Conservation (phyloP, 2,113 vertebrate genomes). For the Ascaphus truei region DNA sequence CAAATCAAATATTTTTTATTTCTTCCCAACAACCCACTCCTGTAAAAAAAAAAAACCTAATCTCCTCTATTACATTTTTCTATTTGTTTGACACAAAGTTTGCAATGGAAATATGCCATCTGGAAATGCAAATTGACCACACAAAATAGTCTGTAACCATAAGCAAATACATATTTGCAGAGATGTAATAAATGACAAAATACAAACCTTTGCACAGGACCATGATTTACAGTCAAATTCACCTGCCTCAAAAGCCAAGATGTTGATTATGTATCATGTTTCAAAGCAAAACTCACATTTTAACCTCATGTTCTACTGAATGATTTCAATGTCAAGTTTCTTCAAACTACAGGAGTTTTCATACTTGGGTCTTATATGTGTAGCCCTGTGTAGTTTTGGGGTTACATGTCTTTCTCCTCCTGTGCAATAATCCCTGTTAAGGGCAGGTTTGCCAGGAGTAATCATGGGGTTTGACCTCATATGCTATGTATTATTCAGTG, state of each 20-base stretch:
- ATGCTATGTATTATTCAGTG: too few species aligned
- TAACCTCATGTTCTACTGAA: constrained; percentile 4
- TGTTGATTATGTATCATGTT: constrained; percentile 49
- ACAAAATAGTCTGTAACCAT: constrained; percentile 45
- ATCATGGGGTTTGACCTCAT: too few species aligned
- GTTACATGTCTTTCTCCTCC: too few species aligned
- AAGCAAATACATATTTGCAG: constrained; percentile 64
- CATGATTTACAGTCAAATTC: constrained; percentile 59
- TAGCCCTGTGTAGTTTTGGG: too few species aligned
- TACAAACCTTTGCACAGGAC: constrained; percentile 51
- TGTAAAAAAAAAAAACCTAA: neutral
- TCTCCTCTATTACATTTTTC: neutral
- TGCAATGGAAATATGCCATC: constrained; percentile 50
- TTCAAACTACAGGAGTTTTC: neutral
- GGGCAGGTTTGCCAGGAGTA: too few species aligned
- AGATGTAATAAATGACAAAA: constrained; percentile 66
- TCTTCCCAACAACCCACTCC: neutral
- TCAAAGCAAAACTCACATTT: constrained; percentile 46
- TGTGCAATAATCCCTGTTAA: too few species aligned
- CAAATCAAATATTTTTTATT: neutral
- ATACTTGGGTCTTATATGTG: neutral
- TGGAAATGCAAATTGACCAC: constrained; percentile 56
- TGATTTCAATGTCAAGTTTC: constrained; percentile 18
- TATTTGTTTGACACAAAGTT: constrained; percentile 17
- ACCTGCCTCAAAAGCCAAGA: constrained; percentile 46